A percentile compares a stretch with the other conserved stretches of the same genome.
Evolutionary conservation across 2,113 vertebrate genomes (phyloP).

Genomic region (Nanorana parkeri): DNA sequence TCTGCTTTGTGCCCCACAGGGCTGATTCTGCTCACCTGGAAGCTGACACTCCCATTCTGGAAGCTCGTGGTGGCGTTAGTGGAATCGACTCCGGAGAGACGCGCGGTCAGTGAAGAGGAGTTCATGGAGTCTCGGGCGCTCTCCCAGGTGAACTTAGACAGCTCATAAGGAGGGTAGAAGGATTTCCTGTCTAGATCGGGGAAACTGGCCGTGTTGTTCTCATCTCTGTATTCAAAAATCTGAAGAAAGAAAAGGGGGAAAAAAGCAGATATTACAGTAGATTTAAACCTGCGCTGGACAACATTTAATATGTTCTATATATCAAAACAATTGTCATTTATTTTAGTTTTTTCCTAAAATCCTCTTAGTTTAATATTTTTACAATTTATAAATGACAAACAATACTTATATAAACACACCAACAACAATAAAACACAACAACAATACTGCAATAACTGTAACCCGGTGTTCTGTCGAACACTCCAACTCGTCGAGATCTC

Average conservation of each 20-base stretch:
- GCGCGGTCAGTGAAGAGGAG: conserved; percentile 64
- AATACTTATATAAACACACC: no score
- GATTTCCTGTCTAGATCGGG: conserved; percentile 21
- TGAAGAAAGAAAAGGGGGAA: conserved; percentile 54
- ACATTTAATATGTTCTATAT: no score
- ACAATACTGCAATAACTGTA: no score
- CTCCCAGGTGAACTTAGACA: conserved; percentile 79
- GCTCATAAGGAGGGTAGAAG: conserved; percentile 76
- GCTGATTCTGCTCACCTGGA: conserved; percentile 63
- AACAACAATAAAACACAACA: no score
- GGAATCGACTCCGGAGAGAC: conserved; percentile 65
- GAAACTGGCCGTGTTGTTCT: conserved; percentile 57
- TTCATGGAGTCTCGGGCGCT: conserved; percentile 68
- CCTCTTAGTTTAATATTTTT: no score
- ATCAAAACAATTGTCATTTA: no score
- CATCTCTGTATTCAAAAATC: conserved; percentile 84
- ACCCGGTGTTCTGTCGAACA: no score
- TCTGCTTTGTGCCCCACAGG: no score
- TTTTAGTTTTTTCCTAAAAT: no score
- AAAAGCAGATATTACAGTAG: background rate
- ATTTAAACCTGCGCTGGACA: no score
- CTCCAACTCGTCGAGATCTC: no score
- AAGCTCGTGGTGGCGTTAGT: background rate
- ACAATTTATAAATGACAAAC: no score
- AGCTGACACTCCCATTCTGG: conserved; percentile 70